These are phyloP conservation scores for Craseonycteris thonglongyai DNA, from an alignment of 2,113 vertebrate genomes.

Conservation along the genomic window DNA sequence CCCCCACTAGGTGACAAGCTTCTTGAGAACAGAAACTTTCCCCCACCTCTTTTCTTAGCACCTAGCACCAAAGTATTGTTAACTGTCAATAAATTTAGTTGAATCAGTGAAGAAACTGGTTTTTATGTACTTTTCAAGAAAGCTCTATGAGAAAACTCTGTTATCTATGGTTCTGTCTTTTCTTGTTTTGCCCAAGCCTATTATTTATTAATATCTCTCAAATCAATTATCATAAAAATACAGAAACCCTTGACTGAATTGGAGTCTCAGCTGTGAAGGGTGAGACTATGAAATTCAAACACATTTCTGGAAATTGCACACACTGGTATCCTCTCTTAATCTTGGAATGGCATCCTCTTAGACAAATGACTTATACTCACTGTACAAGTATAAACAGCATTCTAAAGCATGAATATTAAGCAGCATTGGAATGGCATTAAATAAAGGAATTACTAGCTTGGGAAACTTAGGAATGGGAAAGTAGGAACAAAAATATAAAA, in stretches of 20 bases:
- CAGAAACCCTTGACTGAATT: background rate
- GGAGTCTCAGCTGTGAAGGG: background rate
- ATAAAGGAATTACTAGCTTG: conserved; percentile 16
- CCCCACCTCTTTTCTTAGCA: background rate
- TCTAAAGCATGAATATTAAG: conserved; percentile 43
- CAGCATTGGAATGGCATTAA: conserved; percentile 28
- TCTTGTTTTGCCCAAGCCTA: background rate
- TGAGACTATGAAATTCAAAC: conserved; percentile 7
- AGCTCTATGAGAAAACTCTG: conserved; percentile 12
- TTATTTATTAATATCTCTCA: conserved; percentile 30
- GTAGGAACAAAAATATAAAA: background rate
- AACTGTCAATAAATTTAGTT: background rate
- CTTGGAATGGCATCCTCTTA: conserved; percentile 21
- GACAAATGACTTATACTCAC: conserved; percentile 34
- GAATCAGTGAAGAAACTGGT: background rate
- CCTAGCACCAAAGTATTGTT: background rate
- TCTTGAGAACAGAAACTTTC: background rate
- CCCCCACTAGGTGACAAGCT: background rate
- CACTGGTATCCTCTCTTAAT: background rate
- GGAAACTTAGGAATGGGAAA: background rate
- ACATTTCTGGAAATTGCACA: background rate
- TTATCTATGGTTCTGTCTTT: background rate
- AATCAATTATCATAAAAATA: conserved; percentile 13
- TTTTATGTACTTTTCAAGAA: conserved; percentile 2
- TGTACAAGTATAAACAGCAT: background rate